Evolutionary conservation across 2,113 vertebrate genomes (phyloP).

Genomic region (Dromas ardeola): DNA sequence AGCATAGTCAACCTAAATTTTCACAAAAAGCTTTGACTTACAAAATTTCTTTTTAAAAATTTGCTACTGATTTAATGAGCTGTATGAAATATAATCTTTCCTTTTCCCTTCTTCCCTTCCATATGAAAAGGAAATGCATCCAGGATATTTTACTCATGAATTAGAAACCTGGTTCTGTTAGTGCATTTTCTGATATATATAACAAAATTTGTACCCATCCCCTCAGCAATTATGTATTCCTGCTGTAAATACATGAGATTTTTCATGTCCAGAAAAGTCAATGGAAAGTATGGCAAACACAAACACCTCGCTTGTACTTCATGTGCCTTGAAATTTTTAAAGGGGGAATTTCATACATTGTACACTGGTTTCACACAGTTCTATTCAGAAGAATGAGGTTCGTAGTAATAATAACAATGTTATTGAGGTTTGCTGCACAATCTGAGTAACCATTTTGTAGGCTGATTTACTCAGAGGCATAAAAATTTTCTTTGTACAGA

Average conservation of each 20-base stretch:
- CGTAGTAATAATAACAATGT: neutral
- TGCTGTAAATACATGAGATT: neutral
- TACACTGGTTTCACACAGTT: neutral
- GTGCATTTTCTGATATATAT: neutral
- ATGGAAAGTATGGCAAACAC: neutral
- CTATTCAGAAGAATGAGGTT: neutral
- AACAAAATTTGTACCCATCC: neutral
- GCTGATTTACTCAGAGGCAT: neutral
- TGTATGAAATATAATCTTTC: neutral
- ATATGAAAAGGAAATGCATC: neutral
- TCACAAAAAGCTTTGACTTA: neutral
- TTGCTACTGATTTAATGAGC: neutral
- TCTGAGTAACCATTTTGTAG: neutral
- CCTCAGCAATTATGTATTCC: neutral
- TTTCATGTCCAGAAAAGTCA: neutral
- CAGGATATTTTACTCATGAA: neutral
- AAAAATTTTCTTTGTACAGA: neutral
- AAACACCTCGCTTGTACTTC: neutral
- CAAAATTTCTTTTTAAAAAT: neutral
- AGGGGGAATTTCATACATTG: neutral
- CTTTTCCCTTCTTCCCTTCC: neutral
- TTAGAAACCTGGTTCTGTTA: neutral
- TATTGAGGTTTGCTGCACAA: neutral
- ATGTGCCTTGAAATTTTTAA: neutral
- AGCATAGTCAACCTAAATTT: neutral